These are phyloP conservation scores for Pammene aurita DNA, from an alignment of 2,888 invertebrate species.

Conservation along the genomic window DNA sequence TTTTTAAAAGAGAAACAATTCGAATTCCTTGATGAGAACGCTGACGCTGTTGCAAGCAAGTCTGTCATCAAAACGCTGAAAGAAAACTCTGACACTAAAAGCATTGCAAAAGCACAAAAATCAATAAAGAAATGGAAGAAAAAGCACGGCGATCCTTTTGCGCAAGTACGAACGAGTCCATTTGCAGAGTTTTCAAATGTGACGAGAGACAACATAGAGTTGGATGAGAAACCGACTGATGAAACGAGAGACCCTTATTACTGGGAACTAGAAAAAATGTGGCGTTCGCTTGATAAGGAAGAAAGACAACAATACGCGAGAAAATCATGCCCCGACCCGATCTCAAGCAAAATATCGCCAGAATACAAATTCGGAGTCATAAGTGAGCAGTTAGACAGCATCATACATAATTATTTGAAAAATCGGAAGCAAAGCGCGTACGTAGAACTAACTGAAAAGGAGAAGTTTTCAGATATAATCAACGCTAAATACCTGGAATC, in stretches of 20 bases:
- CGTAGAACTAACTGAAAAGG: slow-evolving; percentile 64
- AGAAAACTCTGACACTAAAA: slow-evolving; percentile 76
- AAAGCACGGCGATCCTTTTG: slow-evolving; percentile 74
- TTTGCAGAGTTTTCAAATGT: slow-evolving; percentile 85
- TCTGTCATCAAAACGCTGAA: slow-evolving; percentile 83
- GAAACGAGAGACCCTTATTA: slow-evolving; percentile 84
- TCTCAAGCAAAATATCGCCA: slow-evolving; percentile 87
- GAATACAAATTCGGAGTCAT: slow-evolving; percentile 92
- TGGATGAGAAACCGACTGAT: slow-evolving; percentile 73
- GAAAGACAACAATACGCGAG: slow-evolving; percentile 81
- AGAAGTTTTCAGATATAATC: slow-evolving; percentile 87
- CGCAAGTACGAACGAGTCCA: slow-evolving; percentile 77
- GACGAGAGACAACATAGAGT: slow-evolving; percentile 72
- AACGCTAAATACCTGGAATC: slow-evolving; percentile 90
- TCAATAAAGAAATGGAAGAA: slow-evolving; percentile 85
- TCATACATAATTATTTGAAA: slow-evolving; percentile 85
- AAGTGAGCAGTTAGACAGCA: slow-evolving; percentile 89
- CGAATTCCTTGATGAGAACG: slow-evolving; percentile 92
- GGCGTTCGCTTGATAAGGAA: slow-evolving; percentile 85
- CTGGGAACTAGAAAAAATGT: slow-evolving; percentile 85
- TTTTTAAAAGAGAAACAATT: slow-evolving; percentile 91
- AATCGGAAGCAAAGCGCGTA: slow-evolving; percentile 64
- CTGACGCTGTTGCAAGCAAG: slow-evolving; percentile 84
- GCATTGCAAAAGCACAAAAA: slow-evolving; percentile 82
- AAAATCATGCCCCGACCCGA: slow-evolving; percentile 89